Conservation (phyloP, 2,797 vertebrate species). For the Pampus argenteus region DNA sequence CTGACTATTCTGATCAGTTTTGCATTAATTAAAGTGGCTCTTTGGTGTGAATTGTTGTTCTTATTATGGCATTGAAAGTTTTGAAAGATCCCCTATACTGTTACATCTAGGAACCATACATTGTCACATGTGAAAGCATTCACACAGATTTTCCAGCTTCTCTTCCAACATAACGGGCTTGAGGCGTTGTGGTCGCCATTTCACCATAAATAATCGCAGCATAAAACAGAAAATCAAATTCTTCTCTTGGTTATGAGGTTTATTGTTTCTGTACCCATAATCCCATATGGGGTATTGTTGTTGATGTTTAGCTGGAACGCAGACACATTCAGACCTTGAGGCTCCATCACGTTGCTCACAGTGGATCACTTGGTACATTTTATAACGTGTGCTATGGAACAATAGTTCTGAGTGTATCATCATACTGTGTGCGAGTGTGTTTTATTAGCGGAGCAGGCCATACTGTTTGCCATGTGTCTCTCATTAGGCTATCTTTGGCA, state of each 20-base stretch:
- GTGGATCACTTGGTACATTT: slow-evolving; percentile 41
- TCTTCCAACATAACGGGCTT: slow-evolving; percentile 1
- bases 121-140: background rate
- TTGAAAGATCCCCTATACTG: background rate
- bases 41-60: background rate
- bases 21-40: background rate
- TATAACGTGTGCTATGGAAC: slow-evolving; percentile 38
- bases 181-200: slow-evolving; percentile 4
- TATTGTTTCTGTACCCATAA: slow-evolving; percentile 9
- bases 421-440: slow-evolving; percentile 28
- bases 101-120: background rate
- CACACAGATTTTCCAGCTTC: slow-evolving; percentile 1
- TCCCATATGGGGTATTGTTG: slow-evolving; percentile 10
- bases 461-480: slow-evolving; percentile 72
- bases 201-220: background rate
- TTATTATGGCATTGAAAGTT: background rate
- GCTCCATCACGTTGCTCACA: slow-evolving; percentile 36
- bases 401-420: slow-evolving; percentile 54
- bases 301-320: slow-evolving; percentile 25
- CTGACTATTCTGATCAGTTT: background rate
- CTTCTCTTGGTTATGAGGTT: background rate
- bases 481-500: slow-evolving; percentile 72
- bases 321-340: slow-evolving; percentile 3
- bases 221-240: background rate
- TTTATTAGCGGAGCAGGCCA: slow-evolving; percentile 41